A percentile compares a stretch with the other conserved stretches of the same genome.
phyloP scores from a whole-genome alignment of 2,113 vertebrate species.

The Ascaphus truei region DNA sequence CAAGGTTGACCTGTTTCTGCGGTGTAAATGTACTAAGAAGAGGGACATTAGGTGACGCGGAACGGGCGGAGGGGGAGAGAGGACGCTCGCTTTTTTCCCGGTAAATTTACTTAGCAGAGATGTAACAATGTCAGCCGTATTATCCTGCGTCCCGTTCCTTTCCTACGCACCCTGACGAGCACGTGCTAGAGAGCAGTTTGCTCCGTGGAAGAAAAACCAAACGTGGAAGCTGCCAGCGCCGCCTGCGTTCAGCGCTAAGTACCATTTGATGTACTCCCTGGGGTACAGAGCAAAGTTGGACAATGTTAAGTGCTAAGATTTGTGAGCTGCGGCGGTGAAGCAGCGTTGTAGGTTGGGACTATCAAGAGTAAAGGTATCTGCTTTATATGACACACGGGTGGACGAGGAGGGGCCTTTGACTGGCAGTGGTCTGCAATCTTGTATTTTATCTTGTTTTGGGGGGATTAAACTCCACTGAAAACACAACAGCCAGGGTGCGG shows the following conservation, averaged over 20 bases:
- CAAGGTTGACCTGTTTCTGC: not conserved
- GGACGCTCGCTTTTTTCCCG: constrained; percentile 36
- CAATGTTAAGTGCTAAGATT: constrained; percentile 48
- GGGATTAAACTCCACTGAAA: too few relatives aligned
- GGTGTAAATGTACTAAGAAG: not conserved
- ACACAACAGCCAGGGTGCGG: too few relatives aligned
- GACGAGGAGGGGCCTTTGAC: too few relatives aligned
- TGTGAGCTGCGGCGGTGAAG: not conserved
- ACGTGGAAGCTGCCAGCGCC: constrained; percentile 14
- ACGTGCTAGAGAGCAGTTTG: constrained; percentile 46
- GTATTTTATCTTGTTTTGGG: too few relatives aligned
- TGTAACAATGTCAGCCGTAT: constrained; percentile 48
- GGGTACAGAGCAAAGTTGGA: constrained; percentile 31
- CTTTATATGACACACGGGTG: not conserved
- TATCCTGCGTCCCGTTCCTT: constrained; percentile 38
- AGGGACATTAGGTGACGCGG: not conserved
- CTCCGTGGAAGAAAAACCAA: constrained; percentile 44
- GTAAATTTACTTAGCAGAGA: constrained; percentile 45
- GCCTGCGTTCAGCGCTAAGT: constrained; percentile 38
- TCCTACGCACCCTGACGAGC: constrained; percentile 47
- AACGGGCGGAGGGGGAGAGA: not conserved
- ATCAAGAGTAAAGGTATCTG: not conserved
- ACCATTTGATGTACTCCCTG: constrained; percentile 51
- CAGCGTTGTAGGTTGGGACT: not conserved
- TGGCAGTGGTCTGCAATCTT: too few relatives aligned